Evolutionary conservation across 2,797 vertebrate species (phyloP), one percentile per base, ranked within the genome.

Genomic region (Acanthurus leucopareius): DNA sequence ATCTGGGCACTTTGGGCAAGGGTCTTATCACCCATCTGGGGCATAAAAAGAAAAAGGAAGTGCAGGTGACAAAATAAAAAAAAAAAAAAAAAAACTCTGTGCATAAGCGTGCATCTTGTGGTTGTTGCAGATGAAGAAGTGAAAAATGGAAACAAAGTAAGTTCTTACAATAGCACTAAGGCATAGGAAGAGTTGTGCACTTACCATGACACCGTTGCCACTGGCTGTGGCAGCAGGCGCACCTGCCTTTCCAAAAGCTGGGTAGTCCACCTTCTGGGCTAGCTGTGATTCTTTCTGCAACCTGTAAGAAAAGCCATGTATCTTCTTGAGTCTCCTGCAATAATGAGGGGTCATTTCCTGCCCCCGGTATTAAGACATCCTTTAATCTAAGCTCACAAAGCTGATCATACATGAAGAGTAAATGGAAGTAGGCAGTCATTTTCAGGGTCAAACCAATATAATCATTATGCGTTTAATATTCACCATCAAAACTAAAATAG

Each of bases 1-100:
- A 99, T 97, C 89, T 99, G 98, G 2, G 97, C 98, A 0, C 93
- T 98, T 59, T 97, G 96, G 2, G 97, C 98, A 87, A 99, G 91
- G 0, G 94, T 96, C 58, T 96, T 97, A 90, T 99, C 98, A 7
- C 97, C 97, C 0, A 95, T 91, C 97, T 99, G 90, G 0, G 14
- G 57, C 61, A 0, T 28, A 49, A 77, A 38, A 44, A 86, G 22
- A 66, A 60, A 11, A 52, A 49, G 61, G 47, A 78, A 42, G 69
- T 28, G 70, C 59, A 20, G 40, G 38, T 60, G 22, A 75, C 22
- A 73, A n/a, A 14, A 58, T 3, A 2, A 66, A 35, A 35, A 7
- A 35, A 35, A 32, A 32, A 4, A 32, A 7, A 35, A 35, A 7
- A 1, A 75, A 73, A 65, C 3, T 4, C 6, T 7, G 16, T 5